A percentile compares a stretch with the other conserved stretches of the same genome.
These are phyloP conservation scores for Eolophus roseicapilla DNA, from an alignment of 2,113 vertebrate genomes.

Conservation along the genomic window DNA sequence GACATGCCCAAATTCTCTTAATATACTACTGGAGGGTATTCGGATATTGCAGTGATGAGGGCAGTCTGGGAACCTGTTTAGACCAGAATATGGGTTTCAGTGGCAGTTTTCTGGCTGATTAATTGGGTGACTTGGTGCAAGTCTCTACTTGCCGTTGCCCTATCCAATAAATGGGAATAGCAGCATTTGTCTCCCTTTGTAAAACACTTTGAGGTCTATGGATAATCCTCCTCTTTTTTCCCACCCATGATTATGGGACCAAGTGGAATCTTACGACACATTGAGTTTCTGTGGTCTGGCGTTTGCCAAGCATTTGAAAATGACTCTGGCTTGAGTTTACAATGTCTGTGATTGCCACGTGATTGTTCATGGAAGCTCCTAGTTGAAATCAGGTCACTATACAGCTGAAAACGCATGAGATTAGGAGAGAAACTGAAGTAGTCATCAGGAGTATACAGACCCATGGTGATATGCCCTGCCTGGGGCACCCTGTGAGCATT, in stretches of 20 bases:
- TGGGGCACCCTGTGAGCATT: background rate
- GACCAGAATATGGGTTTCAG: conserved; percentile 58
- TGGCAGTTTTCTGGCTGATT: conserved; percentile 59
- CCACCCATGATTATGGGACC: conserved; percentile 65
- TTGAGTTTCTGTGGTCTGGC: conserved; percentile 63
- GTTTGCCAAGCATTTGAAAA: conserved; percentile 45
- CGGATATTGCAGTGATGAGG: conserved; percentile 25
- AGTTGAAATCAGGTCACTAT: conserved; percentile 33
- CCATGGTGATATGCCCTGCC: background rate
- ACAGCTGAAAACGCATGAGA: background rate
- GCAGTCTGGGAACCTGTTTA: conserved; percentile 56
- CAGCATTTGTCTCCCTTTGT: conserved; percentile 52
- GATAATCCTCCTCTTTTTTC: conserved; percentile 61
- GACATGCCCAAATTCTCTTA: conserved; percentile 22
- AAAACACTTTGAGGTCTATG: conserved; percentile 51
- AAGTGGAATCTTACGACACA: conserved; percentile 56
- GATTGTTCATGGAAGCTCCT: conserved; percentile 21
- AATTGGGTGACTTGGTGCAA: conserved; percentile 54
- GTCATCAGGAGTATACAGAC: background rate
- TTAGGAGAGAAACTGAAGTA: background rate
- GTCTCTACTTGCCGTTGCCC: background rate
- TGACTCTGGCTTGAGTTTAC: conserved; percentile 37
- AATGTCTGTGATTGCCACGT: background rate
- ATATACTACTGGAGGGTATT: conserved; percentile 11
- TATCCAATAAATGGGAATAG: conserved; percentile 55